Evolutionary conservation across 2,888 invertebrate species (phyloP), one percentile per base, ranked within the genome.

Genomic region (Leptarthrus brevirostris): DNA sequence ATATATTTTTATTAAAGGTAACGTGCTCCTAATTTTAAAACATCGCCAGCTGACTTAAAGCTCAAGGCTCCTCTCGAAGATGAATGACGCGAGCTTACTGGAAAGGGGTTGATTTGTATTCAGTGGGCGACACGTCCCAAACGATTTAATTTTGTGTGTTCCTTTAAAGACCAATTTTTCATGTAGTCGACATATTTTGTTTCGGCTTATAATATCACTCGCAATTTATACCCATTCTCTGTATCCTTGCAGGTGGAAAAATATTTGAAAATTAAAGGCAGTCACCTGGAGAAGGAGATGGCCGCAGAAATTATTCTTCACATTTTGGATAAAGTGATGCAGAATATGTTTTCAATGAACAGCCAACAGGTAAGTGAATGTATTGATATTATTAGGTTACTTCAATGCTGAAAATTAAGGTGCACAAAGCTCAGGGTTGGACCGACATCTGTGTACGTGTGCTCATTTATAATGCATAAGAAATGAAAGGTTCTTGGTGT

Each of bases 311-410:
- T 87, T 53, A 86, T 89, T 78, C 86, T 88, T 80, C 86, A 88
- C 74, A 90, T 92, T 77, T 86, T 90, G 47, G 90, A 91, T 81
- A 87, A 88, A 78, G 86, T 94, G 61, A 84, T 93, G 78, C 88
- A 88, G 79, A 89, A 88, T 78, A 88, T 89, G 34, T 87, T 90
- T 79, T 90, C 93, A 10, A 88, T 93, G 78, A 87, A 92, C 75
- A 90, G 90, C 84, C 90, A 91, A 83, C 89, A 91, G 89, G 93
- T 93, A 82, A 83, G 86, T 81, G 20, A n/a, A 4, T 47, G 40
- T 61, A 61, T 61, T 61, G 61, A 61, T 61, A n/a, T n/a, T n/a
- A n/a, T n/a, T n/a, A n/a, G n/a, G n/a, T n/a, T n/a, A n/a, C n/a
- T n/a, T n/a, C 40, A 3, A 40, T 12, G 40, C 40, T 40, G 8